Evolutionary conservation across 1,140 invertebrate genomes (phyloP).

Genomic region (Metopolophium dirhodum): DNA sequence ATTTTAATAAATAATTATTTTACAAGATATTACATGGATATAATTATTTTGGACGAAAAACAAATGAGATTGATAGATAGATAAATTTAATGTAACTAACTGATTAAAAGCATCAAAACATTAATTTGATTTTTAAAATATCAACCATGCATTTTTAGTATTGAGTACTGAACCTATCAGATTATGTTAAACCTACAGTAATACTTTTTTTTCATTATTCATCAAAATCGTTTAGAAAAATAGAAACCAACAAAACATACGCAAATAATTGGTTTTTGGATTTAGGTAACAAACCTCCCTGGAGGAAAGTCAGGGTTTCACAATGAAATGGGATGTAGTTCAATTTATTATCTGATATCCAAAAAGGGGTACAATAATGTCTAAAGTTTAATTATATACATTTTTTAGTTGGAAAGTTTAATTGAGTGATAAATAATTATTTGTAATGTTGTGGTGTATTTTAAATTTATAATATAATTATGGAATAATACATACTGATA

Average conservation of each 20-base stretch:
- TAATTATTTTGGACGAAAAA: background rate
- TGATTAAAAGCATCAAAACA: too few species aligned
- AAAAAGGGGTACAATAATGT: conserved; percentile 20
- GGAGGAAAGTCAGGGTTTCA: background rate
- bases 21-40: background rate
- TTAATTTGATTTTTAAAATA: background rate
- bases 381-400: background rate
- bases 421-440: conserved; percentile 22
- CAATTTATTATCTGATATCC: conserved; percentile 6
- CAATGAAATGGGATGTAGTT: background rate
- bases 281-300: conserved; percentile 8
- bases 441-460: background rate
- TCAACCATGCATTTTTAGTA: background rate
- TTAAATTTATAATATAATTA: background rate
- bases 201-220: background rate
- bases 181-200: background rate
- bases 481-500: background rate
- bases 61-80: background rate
- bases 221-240: conserved; percentile 8
- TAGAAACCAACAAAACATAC: background rate
- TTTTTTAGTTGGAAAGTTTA: background rate
- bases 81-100: background rate
- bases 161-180: background rate
- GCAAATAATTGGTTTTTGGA: background rate
- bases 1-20: background rate